Base-by-base conservation (phyloP, 2,113 vertebrate species). In the Felis catus region DNA sequence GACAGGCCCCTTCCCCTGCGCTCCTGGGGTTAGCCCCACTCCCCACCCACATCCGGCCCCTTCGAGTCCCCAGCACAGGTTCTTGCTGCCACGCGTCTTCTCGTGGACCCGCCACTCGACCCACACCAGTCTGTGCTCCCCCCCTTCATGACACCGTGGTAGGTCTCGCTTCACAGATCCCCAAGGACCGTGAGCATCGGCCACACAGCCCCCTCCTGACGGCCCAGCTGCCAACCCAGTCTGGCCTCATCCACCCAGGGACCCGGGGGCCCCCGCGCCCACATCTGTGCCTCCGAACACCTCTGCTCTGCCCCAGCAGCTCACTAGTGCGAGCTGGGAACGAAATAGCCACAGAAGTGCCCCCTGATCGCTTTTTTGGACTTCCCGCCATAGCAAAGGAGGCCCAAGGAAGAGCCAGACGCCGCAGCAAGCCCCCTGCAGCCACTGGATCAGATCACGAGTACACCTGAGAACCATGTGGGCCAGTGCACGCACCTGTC, bases 401-500 rank as follows among this genome's bases (percentile, higher is more conserved):
- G 66, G 53, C 55, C 36, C 33, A 25, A 58, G 58, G n/a, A 86
- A 33, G 58, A 21, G n/a, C 27, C 3, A 7, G n/a, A 7, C 0
- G 18, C 27, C 36, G 11, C 27, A 5, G 27, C 1, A 4, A 63
- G 23, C 1, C 0, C 41, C 66, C 4, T 5, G 2, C 2, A 3
- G 78, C 15, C 7, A 25, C 13, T 5, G 2, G 27, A 25, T 3
- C 15, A 1, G 25, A 45, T 4, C 39, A 27, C 0, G 1, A 86
- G 45, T 5, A 18, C 5, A n/a, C 14, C 48, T 29, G 19, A n/a
- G 31, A 58, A 63, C 0, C 31, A 39, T 18, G 4, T 0, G 4
- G 36, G 55, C 68, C 85, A 53, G 1, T 15, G 2, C 74, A 11
- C 0, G 1, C 2, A 6, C 31, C 48, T 33, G n/a, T 9, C 5